These are phyloP conservation scores for Anoplolepis gracilipes DNA, from an alignment of 1,140 invertebrate genomes.

Conservation along the genomic window DNA sequence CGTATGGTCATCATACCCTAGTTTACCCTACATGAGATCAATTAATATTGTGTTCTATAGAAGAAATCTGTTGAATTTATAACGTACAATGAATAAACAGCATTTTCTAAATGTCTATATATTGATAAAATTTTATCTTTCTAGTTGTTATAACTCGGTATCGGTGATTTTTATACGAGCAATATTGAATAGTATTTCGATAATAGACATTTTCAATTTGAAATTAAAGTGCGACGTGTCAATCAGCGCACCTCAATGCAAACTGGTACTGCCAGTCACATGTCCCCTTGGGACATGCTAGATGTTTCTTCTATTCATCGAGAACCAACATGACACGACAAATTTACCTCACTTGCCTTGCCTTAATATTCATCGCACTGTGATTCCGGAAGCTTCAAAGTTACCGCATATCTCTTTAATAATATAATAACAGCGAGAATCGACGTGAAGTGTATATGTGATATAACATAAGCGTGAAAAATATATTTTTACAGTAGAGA, in stretches of 20 bases:
- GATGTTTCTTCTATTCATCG: slow-evolving; percentile 50
- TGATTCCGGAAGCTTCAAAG: slow-evolving; percentile 54
- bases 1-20: no score
- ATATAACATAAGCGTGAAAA: neutral
- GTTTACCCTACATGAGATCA: neutral
- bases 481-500: neutral
- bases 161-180: neutral
- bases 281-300: slow-evolving; percentile 34
- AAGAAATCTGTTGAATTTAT: neutral
- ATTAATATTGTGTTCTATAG: neutral
- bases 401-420: slow-evolving; percentile 52
- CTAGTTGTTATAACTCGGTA: neutral
- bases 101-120: neutral
- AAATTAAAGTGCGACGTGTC: slow-evolving; percentile 51
- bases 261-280: slow-evolving; percentile 57
- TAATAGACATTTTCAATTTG: slow-evolving; percentile 46
- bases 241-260: slow-evolving; percentile 34
- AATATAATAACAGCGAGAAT: slow-evolving; percentile 38
- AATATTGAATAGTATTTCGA: slow-evolving; percentile 28
- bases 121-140: slow-evolving; percentile 26
- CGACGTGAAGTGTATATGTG: neutral
- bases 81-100: neutral
- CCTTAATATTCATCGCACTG: slow-evolving; percentile 40
- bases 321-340: slow-evolving; percentile 47
- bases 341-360: slow-evolving; percentile 46